Evolutionary conservation across 2,888 invertebrate genomes (phyloP).

Genomic region (Cylloceria caligata): DNA sequence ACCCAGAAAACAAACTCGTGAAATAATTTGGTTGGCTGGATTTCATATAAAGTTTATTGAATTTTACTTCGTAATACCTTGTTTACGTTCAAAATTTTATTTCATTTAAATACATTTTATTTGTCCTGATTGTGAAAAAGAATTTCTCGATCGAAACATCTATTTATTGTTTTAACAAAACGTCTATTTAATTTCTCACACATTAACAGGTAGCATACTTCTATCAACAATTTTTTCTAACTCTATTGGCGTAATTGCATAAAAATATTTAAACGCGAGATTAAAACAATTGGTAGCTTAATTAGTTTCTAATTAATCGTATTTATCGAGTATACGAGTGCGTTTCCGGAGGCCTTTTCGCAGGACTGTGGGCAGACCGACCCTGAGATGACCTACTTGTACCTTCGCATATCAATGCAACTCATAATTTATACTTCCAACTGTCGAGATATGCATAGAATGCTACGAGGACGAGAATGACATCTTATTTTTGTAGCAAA

Average conservation of each 20-base stretch:
- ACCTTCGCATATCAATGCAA: constrained; percentile 40
- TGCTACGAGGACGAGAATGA: constrained; percentile 29
- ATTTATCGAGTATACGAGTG: constrained; percentile 49
- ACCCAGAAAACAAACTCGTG: too few species aligned
- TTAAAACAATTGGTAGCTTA: constrained; percentile 8
- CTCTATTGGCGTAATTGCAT: not conserved
- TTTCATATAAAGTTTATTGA: too few species aligned
- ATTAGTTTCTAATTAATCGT: constrained; percentile 49
- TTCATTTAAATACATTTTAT: too few species aligned
- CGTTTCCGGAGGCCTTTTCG: constrained; percentile 56
- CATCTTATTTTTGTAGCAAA: not conserved
- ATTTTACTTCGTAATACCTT: too few species aligned
- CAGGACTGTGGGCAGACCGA: constrained; percentile 55
- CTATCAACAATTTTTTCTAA: not conserved
- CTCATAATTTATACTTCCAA: constrained; percentile 58
- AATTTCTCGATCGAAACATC: too few species aligned
- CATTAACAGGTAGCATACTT: not conserved
- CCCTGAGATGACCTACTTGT: constrained; percentile 64
- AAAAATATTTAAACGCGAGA: not conserved
- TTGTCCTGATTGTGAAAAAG: too few species aligned
- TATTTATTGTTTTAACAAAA: too few species aligned
- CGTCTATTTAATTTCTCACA: too few species aligned
- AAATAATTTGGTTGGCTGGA: too few species aligned
- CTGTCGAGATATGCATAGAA: constrained; percentile 35
- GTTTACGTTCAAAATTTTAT: too few species aligned